Conservation (phyloP, 2,113 vertebrate species). For the Dolichotis patagonum region DNA sequence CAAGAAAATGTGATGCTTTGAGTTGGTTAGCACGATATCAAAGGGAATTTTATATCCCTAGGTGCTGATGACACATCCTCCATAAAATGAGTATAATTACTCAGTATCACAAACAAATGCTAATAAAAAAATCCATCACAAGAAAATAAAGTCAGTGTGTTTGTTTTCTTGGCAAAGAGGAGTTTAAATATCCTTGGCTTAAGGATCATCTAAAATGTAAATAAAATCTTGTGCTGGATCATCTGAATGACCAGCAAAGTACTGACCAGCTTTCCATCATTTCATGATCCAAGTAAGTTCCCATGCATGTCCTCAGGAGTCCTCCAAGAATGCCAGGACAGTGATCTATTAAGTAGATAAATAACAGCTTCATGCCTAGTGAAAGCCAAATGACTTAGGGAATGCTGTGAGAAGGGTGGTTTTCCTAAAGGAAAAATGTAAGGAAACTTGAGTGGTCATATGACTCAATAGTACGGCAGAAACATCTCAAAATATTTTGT, state of each 20-base stretch:
- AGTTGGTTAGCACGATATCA: not conserved
- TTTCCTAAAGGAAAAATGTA: not conserved
- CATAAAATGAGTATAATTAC: not conserved
- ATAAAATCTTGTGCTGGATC: not conserved
- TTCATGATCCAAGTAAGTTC: not conserved
- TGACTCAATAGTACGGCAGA: not conserved
- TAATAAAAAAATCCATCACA: not conserved
- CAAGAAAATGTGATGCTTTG: not conserved
- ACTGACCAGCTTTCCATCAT: not conserved
- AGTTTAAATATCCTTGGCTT: not conserved
- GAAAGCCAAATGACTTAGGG: not conserved
- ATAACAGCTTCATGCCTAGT: not conserved
- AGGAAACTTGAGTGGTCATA: not conserved
- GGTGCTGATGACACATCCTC: not conserved
- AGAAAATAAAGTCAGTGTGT: not conserved
- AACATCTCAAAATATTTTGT: not conserved
- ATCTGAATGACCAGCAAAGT: not conserved
- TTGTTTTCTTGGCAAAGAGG: not conserved
- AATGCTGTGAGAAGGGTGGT: not conserved
- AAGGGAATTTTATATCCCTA: not conserved
- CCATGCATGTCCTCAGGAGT: not conserved
- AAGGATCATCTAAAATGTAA: not conserved
- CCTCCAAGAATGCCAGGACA: not conserved
- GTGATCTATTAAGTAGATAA: not conserved
- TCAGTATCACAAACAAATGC: not conserved